Base-by-base conservation (phyloP, 2,888 invertebrate species). In the Busseola fusca region DNA sequence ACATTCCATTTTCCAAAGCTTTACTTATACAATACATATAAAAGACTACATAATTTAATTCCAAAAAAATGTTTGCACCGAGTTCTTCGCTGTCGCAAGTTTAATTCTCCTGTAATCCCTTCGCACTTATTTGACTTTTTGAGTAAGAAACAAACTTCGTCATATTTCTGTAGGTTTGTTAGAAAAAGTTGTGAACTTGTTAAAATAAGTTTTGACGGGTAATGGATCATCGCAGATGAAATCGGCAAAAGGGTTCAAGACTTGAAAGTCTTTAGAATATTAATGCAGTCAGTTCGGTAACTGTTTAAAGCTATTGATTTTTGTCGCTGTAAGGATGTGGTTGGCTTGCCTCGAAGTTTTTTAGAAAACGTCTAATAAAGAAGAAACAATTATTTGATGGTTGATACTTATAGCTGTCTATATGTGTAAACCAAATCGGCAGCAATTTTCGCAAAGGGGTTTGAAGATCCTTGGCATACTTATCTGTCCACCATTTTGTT, bases 181-280 rank as follows among this genome's bases (percentile, higher is more conserved):
- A 57, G 52, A 77, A 69, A 77, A 80, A 77, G 59, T 69, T 80
- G 30, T 18, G 45, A 70, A 54, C 40, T 69, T 62, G 40, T 67
- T 81, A n/a, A 37, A 67, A 58, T 37, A 67, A 71, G 71, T 76
- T 81, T 60, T 62, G 70, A 62, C 54, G 67, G n/a, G 45, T 60
- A 69, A 73, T 57, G 64, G 68, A 76, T 73, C 69, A 69, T 76
- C 37, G 52, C 12, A 74, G 64, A 81, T 79, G 63, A 65, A 74
- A 74, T 69, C 62, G 45, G 34, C 34, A 12, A 69, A 72, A 67
- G 66, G 72, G 58, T 73, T 30, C 57, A 10, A 40, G 50, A 37
- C 21, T 54, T 58, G 6, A 25, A 34, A 64, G 16, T 40, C 64
- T 76, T 69, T 6, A 7, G 50, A 69, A 71, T 69, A 67, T 70